Percentiles rank a stretch among this genome's conserved stretches.
Evolutionary conservation across 2,797 vertebrate species (phyloP).

Genomic region (Mormyrus proboscirostris): DNA sequence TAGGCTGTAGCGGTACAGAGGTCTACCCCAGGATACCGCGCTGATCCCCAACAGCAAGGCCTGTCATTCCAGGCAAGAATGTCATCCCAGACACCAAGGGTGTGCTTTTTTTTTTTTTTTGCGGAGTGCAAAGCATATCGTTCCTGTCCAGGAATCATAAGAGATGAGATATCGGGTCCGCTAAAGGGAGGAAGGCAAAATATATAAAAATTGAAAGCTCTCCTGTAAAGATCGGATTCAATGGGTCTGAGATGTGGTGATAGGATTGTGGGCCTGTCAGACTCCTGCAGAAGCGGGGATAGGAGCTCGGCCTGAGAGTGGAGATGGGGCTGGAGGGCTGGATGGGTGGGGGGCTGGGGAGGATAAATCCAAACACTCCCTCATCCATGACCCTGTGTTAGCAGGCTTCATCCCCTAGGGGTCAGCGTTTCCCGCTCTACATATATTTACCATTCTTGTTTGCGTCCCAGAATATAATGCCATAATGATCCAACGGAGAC

Average conservation of each 20-base stretch:
- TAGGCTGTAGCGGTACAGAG: not conserved
- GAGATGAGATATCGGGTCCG: slow-evolving; percentile 4
- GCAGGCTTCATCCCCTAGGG: not conserved
- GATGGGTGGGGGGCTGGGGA: too few species aligned
- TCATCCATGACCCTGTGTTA: not conserved
- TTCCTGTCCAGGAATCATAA: slow-evolving; percentile 14
- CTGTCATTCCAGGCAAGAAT: not conserved
- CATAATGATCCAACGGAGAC: not conserved
- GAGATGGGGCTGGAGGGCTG: not conserved
- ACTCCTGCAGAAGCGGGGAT: not conserved
- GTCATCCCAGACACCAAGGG: not conserved
- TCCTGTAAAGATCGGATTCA: not conserved
- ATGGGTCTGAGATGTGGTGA: slow-evolving; percentile 1
- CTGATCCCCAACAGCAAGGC: not conserved
- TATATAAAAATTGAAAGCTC: not conserved
- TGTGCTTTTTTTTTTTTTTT: not conserved
- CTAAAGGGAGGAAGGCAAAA: not conserved
- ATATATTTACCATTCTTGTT: not conserved
- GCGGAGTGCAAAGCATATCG: not conserved
- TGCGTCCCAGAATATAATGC: not conserved
- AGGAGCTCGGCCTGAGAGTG: not conserved
- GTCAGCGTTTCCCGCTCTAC: not conserved
- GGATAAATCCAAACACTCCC: not conserved
- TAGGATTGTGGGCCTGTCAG: slow-evolving; percentile 1
- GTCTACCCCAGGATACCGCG: not conserved